phyloP scores from a whole-genome alignment of 2,888 invertebrate genomes.

The Melieria omissa region DNA sequence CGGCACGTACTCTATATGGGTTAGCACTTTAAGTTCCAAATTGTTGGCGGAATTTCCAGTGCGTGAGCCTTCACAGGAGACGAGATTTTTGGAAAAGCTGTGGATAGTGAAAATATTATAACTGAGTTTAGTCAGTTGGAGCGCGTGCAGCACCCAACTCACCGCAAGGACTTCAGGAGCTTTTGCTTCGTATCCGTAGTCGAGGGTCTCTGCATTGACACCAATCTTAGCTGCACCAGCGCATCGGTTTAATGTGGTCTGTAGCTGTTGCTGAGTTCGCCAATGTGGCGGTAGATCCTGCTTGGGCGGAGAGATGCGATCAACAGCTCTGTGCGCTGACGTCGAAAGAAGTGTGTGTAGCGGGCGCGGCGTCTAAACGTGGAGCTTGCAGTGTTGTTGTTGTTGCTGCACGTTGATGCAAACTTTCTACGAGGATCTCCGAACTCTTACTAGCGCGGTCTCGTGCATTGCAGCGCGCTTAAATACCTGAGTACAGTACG shows the following conservation, averaged over 20 bases:
- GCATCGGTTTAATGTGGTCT: slow-evolving; percentile 18
- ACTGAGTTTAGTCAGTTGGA: background rate
- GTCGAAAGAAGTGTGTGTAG: background rate
- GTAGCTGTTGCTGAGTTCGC: background rate
- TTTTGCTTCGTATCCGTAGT: slow-evolving; percentile 54
- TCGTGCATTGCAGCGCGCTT: slow-evolving; percentile 50
- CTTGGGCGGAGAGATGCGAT: background rate
- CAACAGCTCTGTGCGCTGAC: background rate
- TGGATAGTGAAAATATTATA: slow-evolving; percentile 2
- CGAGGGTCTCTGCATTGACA: slow-evolving; percentile 65
- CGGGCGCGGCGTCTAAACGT: background rate
- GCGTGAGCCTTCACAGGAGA: slow-evolving; percentile 63
- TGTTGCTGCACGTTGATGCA: slow-evolving; percentile 12
- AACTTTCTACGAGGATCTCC: slow-evolving; percentile 51
- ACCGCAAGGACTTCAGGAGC: slow-evolving; percentile 52
- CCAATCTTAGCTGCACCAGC: slow-evolving; percentile 49
- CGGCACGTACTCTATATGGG: slow-evolving; percentile 65
- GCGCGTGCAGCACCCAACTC: slow-evolving; percentile 23
- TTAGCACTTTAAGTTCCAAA: slow-evolving; percentile 65
- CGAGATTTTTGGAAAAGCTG: slow-evolving; percentile 63
- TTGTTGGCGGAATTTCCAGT: slow-evolving; percentile 66
- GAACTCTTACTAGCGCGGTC: slow-evolving; percentile 55
- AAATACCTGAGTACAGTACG: slow-evolving; percentile 49
- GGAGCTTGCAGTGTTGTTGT: background rate
- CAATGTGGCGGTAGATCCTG: background rate